Evolutionary conservation across 2,113 vertebrate species (phyloP).

Genomic region (Hylia prasina): DNA sequence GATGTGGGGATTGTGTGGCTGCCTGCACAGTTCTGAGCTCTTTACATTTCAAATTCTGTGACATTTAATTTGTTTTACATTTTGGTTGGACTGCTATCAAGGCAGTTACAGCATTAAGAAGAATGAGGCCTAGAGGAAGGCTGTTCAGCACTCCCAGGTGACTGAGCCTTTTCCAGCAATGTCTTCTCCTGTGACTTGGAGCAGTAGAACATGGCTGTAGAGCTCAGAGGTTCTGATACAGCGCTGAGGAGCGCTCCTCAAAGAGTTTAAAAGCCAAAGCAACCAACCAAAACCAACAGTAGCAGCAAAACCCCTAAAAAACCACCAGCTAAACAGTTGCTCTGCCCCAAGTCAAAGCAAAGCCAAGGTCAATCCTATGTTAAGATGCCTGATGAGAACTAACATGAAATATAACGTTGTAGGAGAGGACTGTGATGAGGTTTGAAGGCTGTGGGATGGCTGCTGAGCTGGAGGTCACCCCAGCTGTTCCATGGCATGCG

Average conservation of each 20-base stretch:
- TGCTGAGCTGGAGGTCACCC: not conserved
- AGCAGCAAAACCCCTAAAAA: not conserved
- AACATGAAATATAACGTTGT: rapidly evolving
- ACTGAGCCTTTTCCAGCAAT: not conserved
- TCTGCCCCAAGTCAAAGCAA: not conserved
- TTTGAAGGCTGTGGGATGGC: not conserved
- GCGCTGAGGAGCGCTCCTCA: not conserved
- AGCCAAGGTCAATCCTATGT: not conserved
- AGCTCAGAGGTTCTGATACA: not conserved
- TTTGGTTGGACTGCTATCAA: not conserved
- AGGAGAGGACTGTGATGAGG: not conserved
- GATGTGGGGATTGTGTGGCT: not conserved
- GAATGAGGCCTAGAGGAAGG: not conserved
- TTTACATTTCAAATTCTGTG: not conserved
- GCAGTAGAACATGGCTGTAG: not conserved
- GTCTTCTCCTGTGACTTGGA: not conserved
- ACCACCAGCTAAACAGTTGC: rapidly evolving
- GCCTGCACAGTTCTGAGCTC: rapidly evolving
- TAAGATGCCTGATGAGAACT: not conserved
- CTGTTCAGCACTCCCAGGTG: rapidly evolving
- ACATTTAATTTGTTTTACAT: not conserved
- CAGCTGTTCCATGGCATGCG: rapidly evolving
- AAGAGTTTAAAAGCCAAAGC: not conserved
- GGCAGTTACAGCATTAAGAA: not conserved
- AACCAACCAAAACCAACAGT: rapidly evolving